Base-by-base conservation (phyloP, 1,140 invertebrate genomes). In the Tetramorium alpestre region DNA sequence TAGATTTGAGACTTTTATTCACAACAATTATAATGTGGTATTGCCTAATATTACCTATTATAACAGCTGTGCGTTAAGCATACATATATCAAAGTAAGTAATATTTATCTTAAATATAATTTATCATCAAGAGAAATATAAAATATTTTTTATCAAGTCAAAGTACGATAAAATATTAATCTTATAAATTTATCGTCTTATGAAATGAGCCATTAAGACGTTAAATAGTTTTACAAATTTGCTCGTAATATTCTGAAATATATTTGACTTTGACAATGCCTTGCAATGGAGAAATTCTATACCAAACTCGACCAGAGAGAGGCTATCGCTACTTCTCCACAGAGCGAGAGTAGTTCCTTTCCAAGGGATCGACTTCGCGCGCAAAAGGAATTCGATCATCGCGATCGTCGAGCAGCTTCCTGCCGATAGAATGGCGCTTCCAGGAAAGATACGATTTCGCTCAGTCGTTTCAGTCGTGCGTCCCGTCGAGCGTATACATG, bases 351-450 rank as follows among this genome's bases (percentile, higher is more conserved):
- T 5, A 6, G 18, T 75, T 47, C 28, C 78, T 56, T 70, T 70
- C 49, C 49, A 56, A 47, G 78, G 65, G 64, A 81, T 11, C 65
- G 78, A 70, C 78, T 70, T 38, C 33, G 64, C 49, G 77, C n/a
- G 78, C 38, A 60, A 73, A 69, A 54, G 76, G 85, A 89, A 90
- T 87, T 90, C 86, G 81, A 85, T 73, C 82, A 89, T 87, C 81
- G 73, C 70, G 84, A 84, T 62, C 51, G 51, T 41, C 38, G 56
- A 81, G 56, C 28, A 88, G 64, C 28, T 90, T 86, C 72, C 87
- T 87, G 77, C 72, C 90, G 86, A 51, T 88, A 76, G 86, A 87
- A 91, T 87, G 90, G 85, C 75, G 88, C 69, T 88, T 86, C 72
- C 75, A 78, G 62, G 70, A 70, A 67, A 91, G 75, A 91, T 87